phyloP scores from a whole-genome alignment of 2,797 vertebrate genomes.

The Neostethus bicornis region DNA sequence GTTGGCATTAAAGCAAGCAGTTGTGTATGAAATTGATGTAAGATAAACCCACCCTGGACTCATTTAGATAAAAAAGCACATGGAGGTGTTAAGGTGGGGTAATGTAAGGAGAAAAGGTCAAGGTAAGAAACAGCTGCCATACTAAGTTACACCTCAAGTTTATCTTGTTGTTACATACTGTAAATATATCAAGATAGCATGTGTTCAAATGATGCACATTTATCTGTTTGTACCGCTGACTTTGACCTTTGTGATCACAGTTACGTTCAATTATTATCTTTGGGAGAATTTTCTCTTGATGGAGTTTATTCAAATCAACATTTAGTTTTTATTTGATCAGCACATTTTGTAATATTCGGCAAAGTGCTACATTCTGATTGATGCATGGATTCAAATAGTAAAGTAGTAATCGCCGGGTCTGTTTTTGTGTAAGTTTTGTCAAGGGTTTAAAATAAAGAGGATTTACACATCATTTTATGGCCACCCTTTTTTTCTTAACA shows the following conservation, averaged over 20 bases:
- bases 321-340: neutral
- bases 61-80: slow-evolving; percentile 7
- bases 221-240: neutral
- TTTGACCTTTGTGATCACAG: neutral
- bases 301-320: neutral
- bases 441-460: neutral
- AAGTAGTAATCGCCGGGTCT: neutral
- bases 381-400: neutral
- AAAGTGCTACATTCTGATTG: neutral
- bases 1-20: slow-evolving; percentile 50
- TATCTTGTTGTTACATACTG: slow-evolving; percentile 32
- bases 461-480: neutral
- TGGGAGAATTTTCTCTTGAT: neutral
- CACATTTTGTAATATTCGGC: no score
- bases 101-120: neutral
- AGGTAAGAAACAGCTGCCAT: neutral
- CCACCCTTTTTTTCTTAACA: neutral
- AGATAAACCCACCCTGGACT: slow-evolving; percentile 32
- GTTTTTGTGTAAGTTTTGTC: neutral
- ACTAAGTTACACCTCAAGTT: slow-evolving; percentile 15
- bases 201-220: neutral
- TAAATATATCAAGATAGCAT: slow-evolving; percentile 20
- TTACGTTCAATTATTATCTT: neutral
- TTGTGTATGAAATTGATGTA: slow-evolving; percentile 59
- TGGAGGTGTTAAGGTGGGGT: neutral